These are phyloP conservation scores for Julus scandinavius DNA, from an alignment of 2,888 invertebrate genomes.

Conservation along the genomic window DNA sequence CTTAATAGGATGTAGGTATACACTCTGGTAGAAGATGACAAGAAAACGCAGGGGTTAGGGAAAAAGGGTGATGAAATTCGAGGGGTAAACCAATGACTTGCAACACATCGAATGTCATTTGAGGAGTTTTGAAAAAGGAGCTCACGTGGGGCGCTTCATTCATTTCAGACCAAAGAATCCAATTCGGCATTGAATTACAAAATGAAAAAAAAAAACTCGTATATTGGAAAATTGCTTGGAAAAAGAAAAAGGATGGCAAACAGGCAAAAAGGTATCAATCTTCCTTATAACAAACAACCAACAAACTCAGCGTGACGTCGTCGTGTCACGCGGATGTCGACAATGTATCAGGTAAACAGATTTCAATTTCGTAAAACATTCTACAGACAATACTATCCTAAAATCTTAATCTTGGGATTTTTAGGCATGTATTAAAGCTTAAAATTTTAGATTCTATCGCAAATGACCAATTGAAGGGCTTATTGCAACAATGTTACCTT, in stretches of 20 bases:
- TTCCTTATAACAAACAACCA: background rate
- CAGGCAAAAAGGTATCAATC: background rate
- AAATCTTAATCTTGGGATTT: too few species aligned
- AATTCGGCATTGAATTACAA: conserved; percentile 18
- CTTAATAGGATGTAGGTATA: background rate
- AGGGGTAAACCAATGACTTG: background rate
- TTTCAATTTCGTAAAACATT: too few species aligned
- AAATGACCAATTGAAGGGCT: too few species aligned
- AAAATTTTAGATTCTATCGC: too few species aligned
- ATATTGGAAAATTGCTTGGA: background rate
- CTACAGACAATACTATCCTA: too few species aligned
- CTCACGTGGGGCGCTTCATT: background rate
- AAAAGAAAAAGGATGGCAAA: background rate
- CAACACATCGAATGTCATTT: background rate
- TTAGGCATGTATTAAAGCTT: too few species aligned
- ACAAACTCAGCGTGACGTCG: background rate
- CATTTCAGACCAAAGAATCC: background rate
- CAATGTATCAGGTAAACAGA: too few species aligned
- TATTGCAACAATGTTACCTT: too few species aligned
- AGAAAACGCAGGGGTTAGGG: background rate
- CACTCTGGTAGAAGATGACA: background rate
- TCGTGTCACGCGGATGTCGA: background rate
- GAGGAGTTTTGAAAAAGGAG: conserved; percentile 13
- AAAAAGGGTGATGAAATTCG: background rate
- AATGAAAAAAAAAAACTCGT: background rate